Conservation (phyloP, 2,888 invertebrate species). For the Prosopocoilus inquinatus region DNA sequence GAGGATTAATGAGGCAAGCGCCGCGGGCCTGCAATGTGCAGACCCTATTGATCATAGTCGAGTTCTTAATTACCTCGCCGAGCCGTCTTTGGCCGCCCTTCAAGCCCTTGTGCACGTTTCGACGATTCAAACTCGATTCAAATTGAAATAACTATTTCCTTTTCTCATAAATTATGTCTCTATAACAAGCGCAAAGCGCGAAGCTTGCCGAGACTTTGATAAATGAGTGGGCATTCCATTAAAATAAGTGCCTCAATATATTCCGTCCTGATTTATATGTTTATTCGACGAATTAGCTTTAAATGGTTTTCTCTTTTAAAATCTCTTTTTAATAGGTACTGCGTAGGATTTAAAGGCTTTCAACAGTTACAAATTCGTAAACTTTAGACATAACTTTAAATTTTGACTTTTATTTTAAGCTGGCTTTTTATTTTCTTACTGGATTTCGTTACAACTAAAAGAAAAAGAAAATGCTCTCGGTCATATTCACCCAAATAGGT, state of each 20-base stretch:
- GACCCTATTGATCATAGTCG: constrained; percentile 47
- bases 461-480: too few relatives aligned
- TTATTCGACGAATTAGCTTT: constrained; percentile 39
- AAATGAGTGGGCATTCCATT: constrained; percentile 49
- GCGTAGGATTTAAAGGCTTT: not conserved
- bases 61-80: constrained; percentile 47
- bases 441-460: too few relatives aligned
- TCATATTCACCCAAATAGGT: too few relatives aligned
- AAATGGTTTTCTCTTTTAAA: constrained; percentile 33
- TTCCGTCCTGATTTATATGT: constrained; percentile 32
- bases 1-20: constrained; percentile 51
- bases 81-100: constrained; percentile 27
- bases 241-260: constrained; percentile 50
- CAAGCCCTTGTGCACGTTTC: constrained; percentile 44
- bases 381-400: too few relatives aligned
- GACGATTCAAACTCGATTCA: constrained; percentile 43
- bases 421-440: too few relatives aligned
- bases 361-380: too few relatives aligned
- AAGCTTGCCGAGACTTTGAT: constrained; percentile 44
- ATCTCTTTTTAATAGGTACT: constrained; percentile 15
- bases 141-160: constrained; percentile 49
- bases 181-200: constrained; percentile 44
- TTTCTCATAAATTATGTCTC: constrained; percentile 48
- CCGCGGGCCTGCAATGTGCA: constrained; percentile 34
- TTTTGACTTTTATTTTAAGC: too few relatives aligned